Evolutionary conservation across 1,140 invertebrate species (phyloP).

Genomic region (Neodiprion lecontei): DNA sequence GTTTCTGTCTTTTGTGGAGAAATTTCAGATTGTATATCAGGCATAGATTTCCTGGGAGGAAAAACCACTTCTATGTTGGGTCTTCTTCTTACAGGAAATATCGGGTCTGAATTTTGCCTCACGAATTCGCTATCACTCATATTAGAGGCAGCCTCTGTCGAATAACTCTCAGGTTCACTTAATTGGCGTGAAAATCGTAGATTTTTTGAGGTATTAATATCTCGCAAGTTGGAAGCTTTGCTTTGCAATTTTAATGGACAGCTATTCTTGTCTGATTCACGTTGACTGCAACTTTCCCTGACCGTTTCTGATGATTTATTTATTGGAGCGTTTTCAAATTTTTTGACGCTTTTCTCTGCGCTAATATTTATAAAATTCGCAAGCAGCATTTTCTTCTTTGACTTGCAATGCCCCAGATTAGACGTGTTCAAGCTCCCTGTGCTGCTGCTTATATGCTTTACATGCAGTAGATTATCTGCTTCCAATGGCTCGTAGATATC

Average conservation of each 20-base stretch:
- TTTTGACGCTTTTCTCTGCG: constrained; percentile 22
- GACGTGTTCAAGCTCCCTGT: constrained; percentile 50
- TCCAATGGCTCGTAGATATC: constrained; percentile 45
- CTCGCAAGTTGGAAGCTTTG: constrained; percentile 15
- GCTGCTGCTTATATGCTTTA: constrained; percentile 53
- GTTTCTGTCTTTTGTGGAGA: constrained; percentile 9
- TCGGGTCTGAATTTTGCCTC: constrained; percentile 41
- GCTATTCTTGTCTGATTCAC: neutral
- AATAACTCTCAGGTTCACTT: constrained; percentile 47
- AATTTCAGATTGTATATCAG: neutral
- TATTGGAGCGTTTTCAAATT: neutral
- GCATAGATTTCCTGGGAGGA: constrained; percentile 19
- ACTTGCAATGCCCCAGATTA: constrained; percentile 33
- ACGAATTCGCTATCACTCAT: constrained; percentile 30
- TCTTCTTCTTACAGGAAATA: constrained; percentile 26
- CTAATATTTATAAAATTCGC: constrained; percentile 42
- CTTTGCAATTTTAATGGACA: neutral
- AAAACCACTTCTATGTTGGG: constrained; percentile 30
- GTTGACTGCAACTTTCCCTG: constrained; percentile 9
- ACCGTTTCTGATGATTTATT: neutral
- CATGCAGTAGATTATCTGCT: constrained; percentile 43
- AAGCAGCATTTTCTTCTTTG: constrained; percentile 34
- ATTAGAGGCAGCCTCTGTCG: constrained; percentile 23
- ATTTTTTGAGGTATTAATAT: neutral
- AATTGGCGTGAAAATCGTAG: constrained; percentile 39